These are phyloP conservation scores for Neelides sp. DNA, from an alignment of 1,140 invertebrate species.

Conservation along the genomic window DNA sequence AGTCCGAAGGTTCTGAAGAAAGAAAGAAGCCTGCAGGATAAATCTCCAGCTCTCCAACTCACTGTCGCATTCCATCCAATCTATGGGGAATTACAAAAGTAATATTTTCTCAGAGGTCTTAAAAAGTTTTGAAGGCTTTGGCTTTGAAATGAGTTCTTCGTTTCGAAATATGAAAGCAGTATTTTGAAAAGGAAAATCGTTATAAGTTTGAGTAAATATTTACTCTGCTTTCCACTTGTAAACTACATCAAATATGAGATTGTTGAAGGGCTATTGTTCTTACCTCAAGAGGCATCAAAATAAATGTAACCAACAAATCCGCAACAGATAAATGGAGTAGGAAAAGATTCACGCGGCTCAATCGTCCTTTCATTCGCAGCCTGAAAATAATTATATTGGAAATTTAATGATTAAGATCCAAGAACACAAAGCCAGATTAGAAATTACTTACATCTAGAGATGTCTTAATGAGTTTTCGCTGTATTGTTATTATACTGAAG, in stretches of 20 bases:
- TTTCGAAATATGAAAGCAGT: background rate
- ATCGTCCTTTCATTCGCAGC: conserved; percentile 16
- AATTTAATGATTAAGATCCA: no score
- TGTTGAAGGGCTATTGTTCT: background rate
- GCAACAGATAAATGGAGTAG: conserved; percentile 20
- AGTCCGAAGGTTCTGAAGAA: conserved; percentile 74
- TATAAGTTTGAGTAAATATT: background rate
- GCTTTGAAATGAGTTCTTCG: background rate
- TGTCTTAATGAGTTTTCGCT: no score
- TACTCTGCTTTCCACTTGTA: no score
- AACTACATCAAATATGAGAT: no score
- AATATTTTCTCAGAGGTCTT: background rate
- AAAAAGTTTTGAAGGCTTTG: background rate
- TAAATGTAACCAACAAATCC: conserved; percentile 24
- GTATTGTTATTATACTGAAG: no score
- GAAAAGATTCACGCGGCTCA: conserved; percentile 22
- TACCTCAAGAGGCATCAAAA: conserved; percentile 27
- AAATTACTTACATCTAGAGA: no score
- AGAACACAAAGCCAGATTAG: no score
- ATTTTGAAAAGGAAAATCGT: background rate
- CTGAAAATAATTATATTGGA: no score
- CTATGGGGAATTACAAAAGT: conserved; percentile 31
- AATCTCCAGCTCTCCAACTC: conserved; percentile 34
- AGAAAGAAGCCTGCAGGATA: conserved; percentile 56
- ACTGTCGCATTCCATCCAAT: conserved; percentile 36